phyloP scores from a whole-genome alignment of 2,113 vertebrate genomes.

The Varanus salvator region DNA sequence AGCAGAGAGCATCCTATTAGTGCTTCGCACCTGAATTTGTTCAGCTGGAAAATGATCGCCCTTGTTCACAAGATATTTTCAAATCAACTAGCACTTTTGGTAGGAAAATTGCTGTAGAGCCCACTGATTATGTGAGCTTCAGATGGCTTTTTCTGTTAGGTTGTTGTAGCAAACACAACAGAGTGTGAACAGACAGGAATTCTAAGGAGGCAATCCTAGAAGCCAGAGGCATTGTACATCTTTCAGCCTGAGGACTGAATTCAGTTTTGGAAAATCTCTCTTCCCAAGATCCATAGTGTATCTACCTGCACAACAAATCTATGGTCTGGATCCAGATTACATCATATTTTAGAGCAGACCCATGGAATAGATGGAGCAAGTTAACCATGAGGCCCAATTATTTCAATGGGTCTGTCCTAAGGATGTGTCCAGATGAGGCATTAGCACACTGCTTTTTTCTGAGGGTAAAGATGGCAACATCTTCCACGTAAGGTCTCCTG shows the following conservation, averaged over 20 bases:
- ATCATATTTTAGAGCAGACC: no score
- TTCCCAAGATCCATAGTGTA: no score
- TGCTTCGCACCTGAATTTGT: slow-evolving; percentile 29
- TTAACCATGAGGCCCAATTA: no score
- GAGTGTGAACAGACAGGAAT: neutral
- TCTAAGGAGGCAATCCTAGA: neutral
- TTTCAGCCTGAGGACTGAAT: neutral
- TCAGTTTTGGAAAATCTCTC: neutral
- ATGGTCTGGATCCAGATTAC: no score
- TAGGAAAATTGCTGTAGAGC: neutral
- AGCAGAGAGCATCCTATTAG: slow-evolving; percentile 36
- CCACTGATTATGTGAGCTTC: neutral
- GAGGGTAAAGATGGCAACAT: no score
- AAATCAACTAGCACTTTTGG: neutral
- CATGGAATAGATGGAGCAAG: no score
- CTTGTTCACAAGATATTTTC: slow-evolving; percentile 7
- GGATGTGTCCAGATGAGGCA: no score
- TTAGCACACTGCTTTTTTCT: no score
- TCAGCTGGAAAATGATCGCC: slow-evolving; percentile 38
- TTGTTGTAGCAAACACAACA: neutral
- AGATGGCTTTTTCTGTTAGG: neutral
- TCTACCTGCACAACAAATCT: no score
- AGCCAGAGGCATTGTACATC: neutral
- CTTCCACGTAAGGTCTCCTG: no score
- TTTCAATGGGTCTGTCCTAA: no score